Conservation (phyloP, 2,888 invertebrate genomes). For the Acholoe squamosa region DNA sequence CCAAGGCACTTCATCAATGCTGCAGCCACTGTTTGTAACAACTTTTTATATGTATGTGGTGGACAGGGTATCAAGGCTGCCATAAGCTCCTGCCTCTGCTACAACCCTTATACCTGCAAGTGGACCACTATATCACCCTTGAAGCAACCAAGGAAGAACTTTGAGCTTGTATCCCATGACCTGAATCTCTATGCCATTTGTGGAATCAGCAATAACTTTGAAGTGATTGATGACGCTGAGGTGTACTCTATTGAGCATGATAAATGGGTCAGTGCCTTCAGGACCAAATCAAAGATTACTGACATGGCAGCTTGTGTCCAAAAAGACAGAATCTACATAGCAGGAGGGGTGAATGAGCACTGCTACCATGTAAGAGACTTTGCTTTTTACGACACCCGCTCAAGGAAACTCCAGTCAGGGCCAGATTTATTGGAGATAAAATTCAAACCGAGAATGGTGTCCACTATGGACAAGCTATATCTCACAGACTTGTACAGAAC, state of each 20-base stretch:
- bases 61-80: conserved; percentile 8
- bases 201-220: conserved; percentile 40
- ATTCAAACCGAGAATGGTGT: conserved; percentile 59
- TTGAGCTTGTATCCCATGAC: conserved; percentile 28
- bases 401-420: not conserved
- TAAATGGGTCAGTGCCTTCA: conserved; percentile 29
- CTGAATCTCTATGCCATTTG: conserved; percentile 59
- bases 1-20: conserved; percentile 60
- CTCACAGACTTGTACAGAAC: conserved; percentile 62
- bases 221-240: conserved; percentile 44
- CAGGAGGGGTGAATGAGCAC: conserved; percentile 60
- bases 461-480: conserved; percentile 43
- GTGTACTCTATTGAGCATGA: conserved; percentile 51
- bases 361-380: conserved; percentile 54
- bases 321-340: conserved; percentile 46
- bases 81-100: conserved; percentile 46
- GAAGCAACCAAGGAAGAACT: conserved; percentile 39
- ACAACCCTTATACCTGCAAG: conserved; percentile 46
- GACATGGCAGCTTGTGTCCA: conserved; percentile 55
- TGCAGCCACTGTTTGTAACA: conserved; percentile 39
- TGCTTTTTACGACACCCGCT: conserved; percentile 18
- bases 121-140: conserved; percentile 53
- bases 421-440: conserved; percentile 53
- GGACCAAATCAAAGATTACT: not conserved
- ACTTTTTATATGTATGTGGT: conserved; percentile 64